Evolutionary conservation across 2,888 invertebrate genomes (phyloP), one percentile per base, ranked within the genome.

Genomic region (Exephanes ischioxanthus): DNA sequence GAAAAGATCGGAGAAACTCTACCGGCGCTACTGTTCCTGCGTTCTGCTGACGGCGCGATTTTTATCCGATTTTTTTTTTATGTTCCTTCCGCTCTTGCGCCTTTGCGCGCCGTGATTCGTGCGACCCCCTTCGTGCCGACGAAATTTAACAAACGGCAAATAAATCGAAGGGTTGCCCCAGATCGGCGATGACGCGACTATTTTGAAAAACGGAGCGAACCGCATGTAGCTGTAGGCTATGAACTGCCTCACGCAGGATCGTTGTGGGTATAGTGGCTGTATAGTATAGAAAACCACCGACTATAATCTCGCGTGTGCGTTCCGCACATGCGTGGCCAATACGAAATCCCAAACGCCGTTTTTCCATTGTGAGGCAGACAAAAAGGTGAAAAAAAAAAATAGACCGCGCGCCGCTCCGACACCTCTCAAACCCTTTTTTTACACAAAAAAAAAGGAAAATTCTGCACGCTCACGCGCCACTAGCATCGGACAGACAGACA

Each of bases 391-490:
- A 71, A 66, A 61, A 76, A 70, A 80, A 83, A 72, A 73, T 75
- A 73, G 80, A 58, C 58, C 72, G 30, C 51, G 61, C 61, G 16
- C 22, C 37, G 76, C 76, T 76, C 22, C 80, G 80, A 71, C 79
- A 48, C 61, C 37, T 66, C 48, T 66, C 79, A 71, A 85, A 75
- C 82, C 79, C 85, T 85, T 85, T 85, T 79, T 79, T 79, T 11
- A 26, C n/a, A 41, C 6, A 51, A 70, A 85, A 82, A 85, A 82
- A 75, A 79, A 75, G 5, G 71, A 73, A 41, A 80, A 73, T 67
- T 82, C 75, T 76, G 82, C 82, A 85, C 79, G 66, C 85, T 85
- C 82, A 85, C 75, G 73, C 73, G 75, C 66, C 63, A 22, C 48
- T 58, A 48, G 53, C 55, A 16, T 30, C 66, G 71, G 30, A 30